Conservation (phyloP, 2,113 vertebrate species). For the Hepsetus odoe region DNA sequence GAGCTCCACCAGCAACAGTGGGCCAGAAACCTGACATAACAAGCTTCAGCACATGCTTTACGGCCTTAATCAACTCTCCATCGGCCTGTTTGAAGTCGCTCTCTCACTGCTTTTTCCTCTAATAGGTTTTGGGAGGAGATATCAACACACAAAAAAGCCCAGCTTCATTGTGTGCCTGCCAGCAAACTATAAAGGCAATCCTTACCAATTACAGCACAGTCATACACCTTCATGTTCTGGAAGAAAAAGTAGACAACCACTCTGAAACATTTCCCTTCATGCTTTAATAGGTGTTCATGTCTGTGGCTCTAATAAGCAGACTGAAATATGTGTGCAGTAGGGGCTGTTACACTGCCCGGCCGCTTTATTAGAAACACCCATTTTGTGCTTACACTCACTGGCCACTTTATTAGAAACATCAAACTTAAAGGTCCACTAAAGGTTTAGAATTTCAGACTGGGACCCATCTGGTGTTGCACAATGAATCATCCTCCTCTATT, state of each 20-base stretch:
- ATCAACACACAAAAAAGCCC: background rate
- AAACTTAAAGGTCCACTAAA: too few species aligned
- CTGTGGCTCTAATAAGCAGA: too few species aligned
- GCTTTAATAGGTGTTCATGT: background rate
- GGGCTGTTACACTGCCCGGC: too few species aligned
- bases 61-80: background rate
- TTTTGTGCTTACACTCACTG: too few species aligned
- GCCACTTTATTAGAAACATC: too few species aligned
- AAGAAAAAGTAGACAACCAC: background rate
- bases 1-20: background rate
- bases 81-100: background rate
- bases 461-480: too few species aligned
- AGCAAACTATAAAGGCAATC: background rate
- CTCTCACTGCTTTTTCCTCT: background rate
- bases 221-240: background rate
- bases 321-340: too few species aligned
- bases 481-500: too few species aligned
- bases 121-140: background rate
- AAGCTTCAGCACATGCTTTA: background rate
- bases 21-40: background rate
- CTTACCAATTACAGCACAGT: background rate
- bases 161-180: background rate
- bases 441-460: too few species aligned
- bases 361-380: too few species aligned
- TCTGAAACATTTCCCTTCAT: too few species aligned